These are phyloP conservation scores for Colistium nudipinnis DNA, from an alignment of 2,113 vertebrate genomes.

Conservation along the genomic window DNA sequence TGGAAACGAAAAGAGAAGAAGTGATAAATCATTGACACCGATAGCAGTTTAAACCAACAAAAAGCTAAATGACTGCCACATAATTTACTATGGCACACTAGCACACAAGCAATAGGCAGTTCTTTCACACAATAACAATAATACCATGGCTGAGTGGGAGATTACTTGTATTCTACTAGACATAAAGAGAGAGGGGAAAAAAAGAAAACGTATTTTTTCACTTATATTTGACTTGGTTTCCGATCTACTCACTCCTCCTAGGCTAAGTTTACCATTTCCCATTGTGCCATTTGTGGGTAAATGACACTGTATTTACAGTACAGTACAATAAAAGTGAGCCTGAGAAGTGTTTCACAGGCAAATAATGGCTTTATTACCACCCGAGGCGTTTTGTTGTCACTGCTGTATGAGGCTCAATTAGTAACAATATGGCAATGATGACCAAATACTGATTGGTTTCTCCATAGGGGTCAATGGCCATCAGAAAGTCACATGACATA, in stretches of 20 bases:
- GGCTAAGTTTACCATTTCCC: constrained; percentile 35
- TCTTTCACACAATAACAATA: constrained; percentile 4
- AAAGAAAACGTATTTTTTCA: not conserved
- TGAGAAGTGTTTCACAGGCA: constrained; percentile 52
- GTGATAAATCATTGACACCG: not conserved
- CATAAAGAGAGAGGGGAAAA: not conserved
- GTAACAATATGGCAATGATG: constrained; percentile 58
- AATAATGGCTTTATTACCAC: constrained; percentile 75
- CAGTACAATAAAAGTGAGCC: constrained; percentile 55
- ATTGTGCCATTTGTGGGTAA: constrained; percentile 53
- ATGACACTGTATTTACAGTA: constrained; percentile 63
- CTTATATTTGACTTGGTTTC: not conserved
- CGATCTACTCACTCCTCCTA: not conserved
- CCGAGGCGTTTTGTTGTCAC: constrained; percentile 65
- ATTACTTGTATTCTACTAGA: not conserved
- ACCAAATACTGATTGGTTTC: constrained; percentile 33
- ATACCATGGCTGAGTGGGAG: not conserved
- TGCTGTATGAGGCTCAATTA: constrained; percentile 62
- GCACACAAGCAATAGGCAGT: not conserved
- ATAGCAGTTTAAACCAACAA: constrained; percentile 23
- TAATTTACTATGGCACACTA: constrained; percentile 11
- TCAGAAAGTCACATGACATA: not conserved
- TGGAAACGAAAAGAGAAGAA: not conserved
- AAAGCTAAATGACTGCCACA: not conserved
- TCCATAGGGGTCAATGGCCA: not conserved